Evolutionary conservation across 1,140 invertebrate species (phyloP).

Genomic region (Mesaphorura yosii): DNA sequence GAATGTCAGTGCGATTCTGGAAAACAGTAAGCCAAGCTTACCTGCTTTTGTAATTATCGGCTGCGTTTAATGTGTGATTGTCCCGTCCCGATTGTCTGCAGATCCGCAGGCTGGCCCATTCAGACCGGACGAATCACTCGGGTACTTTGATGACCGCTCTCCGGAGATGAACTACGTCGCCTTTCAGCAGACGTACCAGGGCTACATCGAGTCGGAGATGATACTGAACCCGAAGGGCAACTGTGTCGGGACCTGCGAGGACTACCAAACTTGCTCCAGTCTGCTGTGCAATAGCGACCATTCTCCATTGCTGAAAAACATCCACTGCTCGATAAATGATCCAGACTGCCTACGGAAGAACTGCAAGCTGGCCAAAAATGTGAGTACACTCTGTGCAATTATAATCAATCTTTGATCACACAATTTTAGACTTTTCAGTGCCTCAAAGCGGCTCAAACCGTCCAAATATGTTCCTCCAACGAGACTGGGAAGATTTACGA

Average conservation of each 20-base stretch:
- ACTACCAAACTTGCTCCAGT: too few relatives aligned
- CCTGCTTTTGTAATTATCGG: not conserved
- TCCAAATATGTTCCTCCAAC: slow-evolving; percentile 8
- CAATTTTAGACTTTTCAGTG: slow-evolving; percentile 9
- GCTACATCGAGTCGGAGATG: slow-evolving; percentile 14
- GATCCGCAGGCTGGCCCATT: slow-evolving; percentile 18
- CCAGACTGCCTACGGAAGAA: slow-evolving; percentile 8
- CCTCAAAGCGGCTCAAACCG: not conserved
- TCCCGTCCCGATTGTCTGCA: not conserved
- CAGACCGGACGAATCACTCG: slow-evolving; percentile 9
- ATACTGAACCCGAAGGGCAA: slow-evolving; percentile 2
- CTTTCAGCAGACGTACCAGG: slow-evolving; percentile 11
- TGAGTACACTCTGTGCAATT: too few relatives aligned
- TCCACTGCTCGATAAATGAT: slow-evolving; percentile 4
- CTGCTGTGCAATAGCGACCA: too few relatives aligned
- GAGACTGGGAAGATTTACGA: not conserved
- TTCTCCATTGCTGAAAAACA: not conserved
- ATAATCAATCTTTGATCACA: not conserved
- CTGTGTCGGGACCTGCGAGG: slow-evolving; percentile 8
- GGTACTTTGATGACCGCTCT: slow-evolving; percentile 8
- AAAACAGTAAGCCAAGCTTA: slow-evolving; percentile 12
- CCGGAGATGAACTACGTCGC: not conserved
- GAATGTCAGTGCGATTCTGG: not conserved
- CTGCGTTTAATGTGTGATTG: not conserved
- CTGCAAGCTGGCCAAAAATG: too few relatives aligned